These are phyloP conservation scores for Acropternis orthonyx DNA, from an alignment of 2,797 vertebrate species.

Conservation along the genomic window DNA sequence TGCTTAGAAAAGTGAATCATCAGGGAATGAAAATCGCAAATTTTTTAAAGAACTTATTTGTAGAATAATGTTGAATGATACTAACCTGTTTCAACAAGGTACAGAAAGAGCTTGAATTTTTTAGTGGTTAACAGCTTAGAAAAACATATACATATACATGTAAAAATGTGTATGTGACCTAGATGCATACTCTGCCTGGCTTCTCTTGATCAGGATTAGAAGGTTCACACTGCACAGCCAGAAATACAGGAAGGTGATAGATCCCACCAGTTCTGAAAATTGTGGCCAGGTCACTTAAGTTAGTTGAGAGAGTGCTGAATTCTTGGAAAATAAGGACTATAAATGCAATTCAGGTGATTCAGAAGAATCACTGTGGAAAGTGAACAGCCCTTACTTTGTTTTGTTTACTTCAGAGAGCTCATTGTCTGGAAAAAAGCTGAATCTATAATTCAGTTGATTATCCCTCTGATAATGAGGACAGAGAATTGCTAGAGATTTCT, in stretches of 20 bases:
- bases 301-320: not conserved
- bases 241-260: not conserved
- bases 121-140: not conserved
- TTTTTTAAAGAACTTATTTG: not conserved
- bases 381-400: not conserved
- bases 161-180: not conserved
- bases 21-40: not conserved
- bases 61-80: not conserved
- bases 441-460: constrained; percentile 11
- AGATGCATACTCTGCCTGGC: not conserved
- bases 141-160: not conserved
- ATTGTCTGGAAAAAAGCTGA: not conserved
- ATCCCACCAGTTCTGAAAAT: not conserved
- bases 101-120: not conserved
- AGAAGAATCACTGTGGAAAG: not conserved
- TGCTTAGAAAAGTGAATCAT: not conserved
- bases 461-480: not conserved
- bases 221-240: not conserved
- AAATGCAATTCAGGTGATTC: not conserved
- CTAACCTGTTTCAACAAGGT: not conserved
- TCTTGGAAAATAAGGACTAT: not conserved
- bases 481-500: not conserved
- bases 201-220: not conserved
- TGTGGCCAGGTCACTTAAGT: not conserved
- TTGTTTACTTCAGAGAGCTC: constrained; percentile 20